These are phyloP conservation scores for Caenorhabditis zanzibari DNA, from an alignment of 2,888 invertebrate genomes.

Conservation along the genomic window DNA sequence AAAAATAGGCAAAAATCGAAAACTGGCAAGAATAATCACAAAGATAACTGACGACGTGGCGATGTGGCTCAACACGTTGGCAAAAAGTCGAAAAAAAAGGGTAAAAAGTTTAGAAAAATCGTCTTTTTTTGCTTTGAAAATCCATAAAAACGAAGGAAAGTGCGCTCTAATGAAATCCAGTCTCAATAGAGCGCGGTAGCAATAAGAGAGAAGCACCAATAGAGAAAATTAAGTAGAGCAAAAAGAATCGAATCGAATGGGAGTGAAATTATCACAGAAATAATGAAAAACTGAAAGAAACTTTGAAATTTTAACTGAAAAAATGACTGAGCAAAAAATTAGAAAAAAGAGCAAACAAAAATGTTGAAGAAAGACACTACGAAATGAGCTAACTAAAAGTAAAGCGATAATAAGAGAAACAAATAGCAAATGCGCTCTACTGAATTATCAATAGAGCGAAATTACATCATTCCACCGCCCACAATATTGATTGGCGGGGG, in stretches of 20 bases:
- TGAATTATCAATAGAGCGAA: background rate
- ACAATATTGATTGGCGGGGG: constrained; percentile 43
- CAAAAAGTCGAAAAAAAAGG: background rate
- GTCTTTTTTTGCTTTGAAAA: constrained; percentile 11
- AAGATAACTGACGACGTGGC: constrained; percentile 3
- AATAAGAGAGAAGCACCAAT: constrained; percentile 11
- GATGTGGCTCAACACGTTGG: background rate
- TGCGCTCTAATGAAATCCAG: background rate
- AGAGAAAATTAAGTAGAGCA: constrained; percentile 20
- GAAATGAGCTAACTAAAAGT: background rate
- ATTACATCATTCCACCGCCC: background rate
- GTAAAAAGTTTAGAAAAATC: background rate
- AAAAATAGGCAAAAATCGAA: background rate
- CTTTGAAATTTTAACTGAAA: background rate
- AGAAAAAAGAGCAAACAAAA: constrained; percentile 3
- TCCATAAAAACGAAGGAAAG: background rate
- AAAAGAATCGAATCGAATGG: background rate
- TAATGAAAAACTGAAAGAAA: constrained; percentile 18
- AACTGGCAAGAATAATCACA: background rate
- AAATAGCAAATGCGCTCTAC: background rate
- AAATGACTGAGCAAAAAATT: constrained; percentile 51
- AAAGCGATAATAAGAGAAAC: background rate
- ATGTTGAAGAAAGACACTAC: background rate
- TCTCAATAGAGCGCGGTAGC: background rate
- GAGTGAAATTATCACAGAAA: constrained; percentile 53